Conservation (phyloP, 2,888 invertebrate species). For the Drosophila anomelani region DNA sequence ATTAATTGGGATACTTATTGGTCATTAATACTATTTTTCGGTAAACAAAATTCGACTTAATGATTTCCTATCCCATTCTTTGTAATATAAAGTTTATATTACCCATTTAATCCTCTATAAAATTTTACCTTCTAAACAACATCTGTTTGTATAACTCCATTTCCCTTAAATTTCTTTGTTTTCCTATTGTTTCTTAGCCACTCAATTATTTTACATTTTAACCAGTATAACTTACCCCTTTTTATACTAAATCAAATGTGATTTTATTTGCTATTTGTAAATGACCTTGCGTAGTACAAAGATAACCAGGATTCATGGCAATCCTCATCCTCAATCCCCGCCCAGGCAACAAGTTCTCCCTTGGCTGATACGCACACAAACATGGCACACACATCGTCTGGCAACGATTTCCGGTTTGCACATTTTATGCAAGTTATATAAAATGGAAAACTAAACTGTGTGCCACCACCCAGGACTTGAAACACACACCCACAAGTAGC, state of each 20-base stretch:
- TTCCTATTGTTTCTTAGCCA: background rate
- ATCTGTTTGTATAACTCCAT: no score
- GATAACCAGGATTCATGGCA: constrained; percentile 5
- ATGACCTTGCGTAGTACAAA: background rate
- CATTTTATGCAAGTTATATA: constrained; percentile 78
- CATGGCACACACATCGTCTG: constrained; percentile 14
- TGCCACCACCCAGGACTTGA: constrained; percentile 24
- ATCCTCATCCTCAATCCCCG: background rate
- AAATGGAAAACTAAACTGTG: constrained; percentile 69
- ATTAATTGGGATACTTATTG: no score
- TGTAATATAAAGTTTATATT: no score
- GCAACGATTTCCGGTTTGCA: constrained; percentile 52
- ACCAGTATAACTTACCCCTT: background rate
- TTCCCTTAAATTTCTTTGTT: background rate
- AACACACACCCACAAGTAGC: constrained; percentile 13
- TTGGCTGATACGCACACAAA: constrained; percentile 52
- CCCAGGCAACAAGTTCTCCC: constrained; percentile 58
- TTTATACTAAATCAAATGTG: background rate
- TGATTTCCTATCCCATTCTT: no score
- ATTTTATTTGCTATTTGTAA: constrained; percentile 10
- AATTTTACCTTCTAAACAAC: no score
- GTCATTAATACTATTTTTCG: no score
- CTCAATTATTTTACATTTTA: background rate
- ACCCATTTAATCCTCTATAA: no score
- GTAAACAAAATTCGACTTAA: no score